Percentiles rank a stretch among this genome's conserved stretches.
phyloP scores from a whole-genome alignment of 2,113 vertebrate species.

The Orcinus orca region DNA sequence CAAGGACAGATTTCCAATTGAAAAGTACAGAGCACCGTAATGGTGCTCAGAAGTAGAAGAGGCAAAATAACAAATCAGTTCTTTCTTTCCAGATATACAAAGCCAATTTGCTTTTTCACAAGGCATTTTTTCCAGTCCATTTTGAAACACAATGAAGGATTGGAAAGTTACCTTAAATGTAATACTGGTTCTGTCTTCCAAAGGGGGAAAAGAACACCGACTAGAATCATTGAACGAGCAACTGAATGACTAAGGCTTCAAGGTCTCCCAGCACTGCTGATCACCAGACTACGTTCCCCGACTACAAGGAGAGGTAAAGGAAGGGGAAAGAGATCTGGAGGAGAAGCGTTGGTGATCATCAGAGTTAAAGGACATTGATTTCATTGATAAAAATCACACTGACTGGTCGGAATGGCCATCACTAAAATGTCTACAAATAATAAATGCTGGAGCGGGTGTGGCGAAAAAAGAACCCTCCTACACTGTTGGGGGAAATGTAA shows the following conservation, averaged over 20 bases:
- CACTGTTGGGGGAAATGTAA: background rate
- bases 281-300: background rate
- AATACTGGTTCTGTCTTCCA: background rate
- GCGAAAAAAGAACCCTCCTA: background rate
- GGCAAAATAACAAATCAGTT: constrained; percentile 55
- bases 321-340: background rate
- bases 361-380: background rate
- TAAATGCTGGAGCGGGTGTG: background rate
- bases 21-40: background rate
- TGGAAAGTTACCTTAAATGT: background rate
- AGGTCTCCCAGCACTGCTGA: background rate
- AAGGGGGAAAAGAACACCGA: background rate
- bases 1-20: constrained; percentile 17
- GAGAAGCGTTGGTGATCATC: fast-evolving
- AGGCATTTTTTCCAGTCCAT: background rate
- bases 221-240: background rate
- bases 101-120: constrained; percentile 20
- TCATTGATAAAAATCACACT: background rate
- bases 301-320: background rate
- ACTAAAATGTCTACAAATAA: background rate
- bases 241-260: background rate
- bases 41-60: background rate
- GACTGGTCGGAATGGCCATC: background rate
- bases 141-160: constrained; percentile 43
- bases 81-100: constrained; percentile 8